Evolutionary conservation across 2,888 invertebrate species (phyloP).

Genomic region (Ferdinandea cuprea): DNA sequence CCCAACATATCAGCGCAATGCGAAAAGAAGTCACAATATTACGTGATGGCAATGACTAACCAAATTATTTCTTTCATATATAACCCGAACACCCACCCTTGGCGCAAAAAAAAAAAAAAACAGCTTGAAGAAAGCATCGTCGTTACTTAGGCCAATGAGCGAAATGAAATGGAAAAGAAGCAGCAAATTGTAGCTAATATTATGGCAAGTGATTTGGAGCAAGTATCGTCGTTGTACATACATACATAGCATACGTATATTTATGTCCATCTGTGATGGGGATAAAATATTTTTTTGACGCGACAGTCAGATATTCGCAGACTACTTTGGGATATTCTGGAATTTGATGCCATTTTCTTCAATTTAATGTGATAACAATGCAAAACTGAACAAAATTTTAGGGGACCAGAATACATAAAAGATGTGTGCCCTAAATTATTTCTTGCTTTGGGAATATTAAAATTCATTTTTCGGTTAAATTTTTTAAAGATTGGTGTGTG

Average conservation of each 20-base stretch:
- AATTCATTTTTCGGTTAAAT: no score
- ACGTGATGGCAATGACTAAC: conserved; percentile 49
- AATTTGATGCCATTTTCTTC: neutral
- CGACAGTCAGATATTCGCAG: neutral
- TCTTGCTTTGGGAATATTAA: no score
- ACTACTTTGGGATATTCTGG: neutral
- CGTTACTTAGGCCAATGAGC: conserved; percentile 31
- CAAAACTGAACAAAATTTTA: no score
- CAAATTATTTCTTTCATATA: conserved; percentile 25
- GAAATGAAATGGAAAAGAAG: neutral
- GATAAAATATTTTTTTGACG: conserved; percentile 15
- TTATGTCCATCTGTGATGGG: conserved; percentile 3
- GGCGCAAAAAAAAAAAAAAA: no score
- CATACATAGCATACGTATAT: neutral
- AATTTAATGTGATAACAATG: conserved; percentile 13
- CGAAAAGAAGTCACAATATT: conserved; percentile 18
- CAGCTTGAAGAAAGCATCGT: neutral
- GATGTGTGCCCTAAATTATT: no score
- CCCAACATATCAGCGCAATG: neutral
- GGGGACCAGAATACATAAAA: no score
- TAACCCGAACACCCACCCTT: neutral
- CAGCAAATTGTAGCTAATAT: conserved; percentile 5
- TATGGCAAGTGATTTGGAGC: conserved; percentile 35
- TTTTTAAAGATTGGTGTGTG: no score
- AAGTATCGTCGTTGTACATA: no score